A percentile compares a stretch with the other conserved stretches of the same genome.
Evolutionary conservation across 1,140 invertebrate genomes (phyloP).

Genomic region (Hycleus phaleratus): DNA sequence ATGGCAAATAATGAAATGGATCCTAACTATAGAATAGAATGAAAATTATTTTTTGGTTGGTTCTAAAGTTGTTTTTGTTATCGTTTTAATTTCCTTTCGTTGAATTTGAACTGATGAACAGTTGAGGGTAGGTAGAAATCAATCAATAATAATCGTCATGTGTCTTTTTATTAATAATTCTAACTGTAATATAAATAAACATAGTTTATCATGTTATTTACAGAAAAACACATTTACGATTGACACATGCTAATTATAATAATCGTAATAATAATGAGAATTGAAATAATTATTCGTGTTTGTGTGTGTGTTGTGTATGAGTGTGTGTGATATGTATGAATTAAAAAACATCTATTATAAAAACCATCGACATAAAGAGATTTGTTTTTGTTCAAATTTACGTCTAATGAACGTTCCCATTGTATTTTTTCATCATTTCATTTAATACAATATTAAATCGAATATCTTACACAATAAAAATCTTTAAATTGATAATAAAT

Average conservation of each 20-base stretch:
- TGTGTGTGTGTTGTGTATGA: background rate
- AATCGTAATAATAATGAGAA: slow-evolving; percentile 16
- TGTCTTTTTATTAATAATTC: slow-evolving; percentile 21
- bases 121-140: no score
- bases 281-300: slow-evolving; percentile 20
- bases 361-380: slow-evolving; percentile 25
- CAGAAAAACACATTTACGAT: slow-evolving; percentile 24
- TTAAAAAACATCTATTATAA: slow-evolving; percentile 26
- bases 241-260: slow-evolving; percentile 14
- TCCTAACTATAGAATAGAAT: no score
- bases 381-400: slow-evolving; percentile 1
- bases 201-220: slow-evolving; percentile 24
- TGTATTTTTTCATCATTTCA: no score
- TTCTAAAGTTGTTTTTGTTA: no score
- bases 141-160: slow-evolving; percentile 3
- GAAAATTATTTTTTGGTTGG: no score
- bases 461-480: slow-evolving; percentile 17
- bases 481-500: no score
- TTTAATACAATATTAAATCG: no score
- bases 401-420: no score
- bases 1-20: no score
- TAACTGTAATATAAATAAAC: slow-evolving; percentile 28
- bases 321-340: slow-evolving; percentile 25
- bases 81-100: no score
- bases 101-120: no score